Evolutionary conservation across 2,113 vertebrate genomes (phyloP).

Genomic region (Mionectes macconnelli): DNA sequence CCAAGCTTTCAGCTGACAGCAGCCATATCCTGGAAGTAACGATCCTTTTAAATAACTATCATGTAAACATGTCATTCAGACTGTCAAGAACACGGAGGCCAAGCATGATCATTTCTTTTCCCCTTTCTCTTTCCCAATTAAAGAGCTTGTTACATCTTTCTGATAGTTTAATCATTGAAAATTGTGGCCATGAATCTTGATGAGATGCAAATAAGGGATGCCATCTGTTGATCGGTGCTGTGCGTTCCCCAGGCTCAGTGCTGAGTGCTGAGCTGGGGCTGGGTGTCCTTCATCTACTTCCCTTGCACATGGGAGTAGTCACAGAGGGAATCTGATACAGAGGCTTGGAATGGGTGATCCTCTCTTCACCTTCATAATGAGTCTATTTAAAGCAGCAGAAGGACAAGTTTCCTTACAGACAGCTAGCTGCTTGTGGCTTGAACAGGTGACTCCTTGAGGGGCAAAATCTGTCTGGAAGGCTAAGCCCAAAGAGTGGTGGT

Average conservation of each 20-base stretch:
- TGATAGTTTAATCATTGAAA: conserved; percentile 26
- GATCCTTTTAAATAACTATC: background rate
- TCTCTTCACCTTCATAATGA: background rate
- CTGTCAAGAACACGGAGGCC: background rate
- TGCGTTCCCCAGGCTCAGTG: fast-evolving
- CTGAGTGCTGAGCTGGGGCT: background rate
- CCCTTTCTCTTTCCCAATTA: conserved; percentile 6
- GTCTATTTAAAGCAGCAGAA: background rate
- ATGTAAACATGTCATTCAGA: background rate
- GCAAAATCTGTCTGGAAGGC: background rate
- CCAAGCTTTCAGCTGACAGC: background rate
- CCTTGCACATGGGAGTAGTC: background rate
- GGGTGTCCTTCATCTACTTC: background rate
- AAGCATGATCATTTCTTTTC: background rate
- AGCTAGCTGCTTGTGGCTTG: background rate
- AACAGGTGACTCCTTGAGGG: background rate
- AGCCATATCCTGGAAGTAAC: background rate
- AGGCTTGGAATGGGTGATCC: background rate
- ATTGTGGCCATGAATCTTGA: background rate
- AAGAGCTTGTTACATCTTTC: background rate
- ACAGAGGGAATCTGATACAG: background rate
- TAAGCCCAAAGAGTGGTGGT: background rate
- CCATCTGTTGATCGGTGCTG: background rate
- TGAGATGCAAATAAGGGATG: background rate
- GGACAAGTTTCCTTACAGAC: background rate